These are phyloP conservation scores for Saccostrea glomerata DNA, from an alignment of 1,140 invertebrate genomes.

Conservation along the genomic window DNA sequence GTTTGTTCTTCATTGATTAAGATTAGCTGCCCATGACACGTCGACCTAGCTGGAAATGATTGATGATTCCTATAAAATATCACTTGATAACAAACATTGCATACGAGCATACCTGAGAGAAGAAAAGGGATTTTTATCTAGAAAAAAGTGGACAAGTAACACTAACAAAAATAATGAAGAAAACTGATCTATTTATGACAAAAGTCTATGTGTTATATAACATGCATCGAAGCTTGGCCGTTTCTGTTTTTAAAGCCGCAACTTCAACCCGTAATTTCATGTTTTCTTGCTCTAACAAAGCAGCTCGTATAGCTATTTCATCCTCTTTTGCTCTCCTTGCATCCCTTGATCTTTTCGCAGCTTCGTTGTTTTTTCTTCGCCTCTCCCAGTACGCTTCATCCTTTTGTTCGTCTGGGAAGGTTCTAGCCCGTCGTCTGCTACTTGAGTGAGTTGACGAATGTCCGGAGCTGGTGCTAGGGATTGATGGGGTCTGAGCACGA, in stretches of 20 bases:
- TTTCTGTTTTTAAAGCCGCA: constrained; percentile 74
- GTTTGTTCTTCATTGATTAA: constrained; percentile 23
- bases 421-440: constrained; percentile 64
- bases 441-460: constrained; percentile 21
- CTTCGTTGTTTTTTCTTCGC: constrained; percentile 79
- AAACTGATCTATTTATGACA: background rate
- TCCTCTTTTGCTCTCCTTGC: constrained; percentile 78
- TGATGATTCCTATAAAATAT: constrained; percentile 36
- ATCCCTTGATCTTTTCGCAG: constrained; percentile 79
- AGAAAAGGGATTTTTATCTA: background rate
- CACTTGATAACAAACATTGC: constrained; percentile 35
- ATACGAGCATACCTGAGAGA: constrained; percentile 35
- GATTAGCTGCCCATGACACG: constrained; percentile 29
- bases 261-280: constrained; percentile 76
- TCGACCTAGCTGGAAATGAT: constrained; percentile 11
- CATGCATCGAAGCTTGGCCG: constrained; percentile 81
- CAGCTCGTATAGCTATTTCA: constrained; percentile 76
- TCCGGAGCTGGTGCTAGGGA: constrained; percentile 39
- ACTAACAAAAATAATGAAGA: constrained; percentile 3
- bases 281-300: constrained; percentile 79
- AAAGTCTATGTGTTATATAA: constrained; percentile 76
- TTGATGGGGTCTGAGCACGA: background rate
- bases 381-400: constrained; percentile 79
- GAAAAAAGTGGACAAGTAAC: constrained; percentile 12
- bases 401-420: constrained; percentile 72